Evolutionary conservation across 2,113 vertebrate species (phyloP), one percentile per base, ranked within the genome.

Genomic region (Brienomyrus longianalis): DNA sequence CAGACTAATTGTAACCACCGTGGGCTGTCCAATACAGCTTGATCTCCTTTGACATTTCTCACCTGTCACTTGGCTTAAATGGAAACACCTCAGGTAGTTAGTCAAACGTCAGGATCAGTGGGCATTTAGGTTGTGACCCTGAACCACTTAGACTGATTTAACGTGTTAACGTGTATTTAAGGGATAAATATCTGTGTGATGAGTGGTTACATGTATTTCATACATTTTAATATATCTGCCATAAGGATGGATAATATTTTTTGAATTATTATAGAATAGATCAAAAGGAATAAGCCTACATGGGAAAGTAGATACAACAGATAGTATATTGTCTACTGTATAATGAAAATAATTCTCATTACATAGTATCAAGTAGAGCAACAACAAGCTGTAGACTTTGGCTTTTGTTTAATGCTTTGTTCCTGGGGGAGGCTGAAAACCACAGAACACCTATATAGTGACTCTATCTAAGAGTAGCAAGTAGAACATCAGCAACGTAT

Each of bases 21-120:
- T 27, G 77, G 89, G 59, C 90, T 87, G 51, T 56, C 70, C 47
- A 56, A 15, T 89, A 87, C 10, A 23, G 45, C 89, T 89, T 89
- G 89, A 88, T 92, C 77, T 93, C 85, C 84, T 92, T 89, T 77
- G 70, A 92, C 85, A 90, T 88, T 87, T 88, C 50, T 48, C 83
- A 27, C 39, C 43, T 88, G 27, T 83, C 86, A 35, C 88, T 84
- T 35, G 17, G 70, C 83, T 88, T 21, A 27, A n/a, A 47, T 77
- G 66, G n/a, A 52, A 39, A 87, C 52, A 88, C 17, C 1, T 86
- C 90, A 51, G 89, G 83, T 86, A 90, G 89, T 90, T 92, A 93
- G 70, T 93, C 91, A 85, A 8, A 15, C 1, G 2, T 9, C 83
- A 62, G 47, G 15, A 51, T 9, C 31, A 17, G 47, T 70, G 51